phyloP scores from a whole-genome alignment of 2,797 vertebrate genomes.

The Novumbra hubbsi region DNA sequence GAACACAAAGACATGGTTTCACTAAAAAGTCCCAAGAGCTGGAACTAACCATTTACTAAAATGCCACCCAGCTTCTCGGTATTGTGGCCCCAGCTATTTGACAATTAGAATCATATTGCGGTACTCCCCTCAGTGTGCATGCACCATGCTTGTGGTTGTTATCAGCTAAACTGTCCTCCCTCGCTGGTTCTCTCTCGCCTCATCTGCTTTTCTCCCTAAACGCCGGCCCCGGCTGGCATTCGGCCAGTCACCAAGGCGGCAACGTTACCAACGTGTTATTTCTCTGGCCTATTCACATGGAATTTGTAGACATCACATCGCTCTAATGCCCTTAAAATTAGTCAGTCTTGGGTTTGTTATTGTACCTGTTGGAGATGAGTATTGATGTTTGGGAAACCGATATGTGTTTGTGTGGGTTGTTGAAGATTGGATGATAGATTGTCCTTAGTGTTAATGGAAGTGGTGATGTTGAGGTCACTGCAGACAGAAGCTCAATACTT shows the following conservation, averaged over 20 bases:
- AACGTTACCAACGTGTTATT: neutral
- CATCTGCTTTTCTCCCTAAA: neutral
- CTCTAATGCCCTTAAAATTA: neutral
- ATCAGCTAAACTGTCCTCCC: neutral
- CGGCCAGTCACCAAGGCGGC: slow-evolving; percentile 10
- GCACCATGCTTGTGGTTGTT: no score
- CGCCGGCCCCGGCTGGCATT: slow-evolving; percentile 23
- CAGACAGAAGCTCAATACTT: neutral
- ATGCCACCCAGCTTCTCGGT: no score
- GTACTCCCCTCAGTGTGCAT: no score
- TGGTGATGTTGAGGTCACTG: neutral
- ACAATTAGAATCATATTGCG: no score
- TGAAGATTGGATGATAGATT: neutral
- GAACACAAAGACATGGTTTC: no score
- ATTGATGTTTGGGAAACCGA: neutral
- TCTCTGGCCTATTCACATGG: neutral
- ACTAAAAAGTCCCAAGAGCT: no score
- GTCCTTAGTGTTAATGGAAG: neutral
- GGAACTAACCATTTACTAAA: no score
- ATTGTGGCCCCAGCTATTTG: no score
- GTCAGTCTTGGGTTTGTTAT: neutral
- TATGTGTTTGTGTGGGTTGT: neutral
- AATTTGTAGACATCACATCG: neutral
- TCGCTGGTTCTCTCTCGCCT: neutral
- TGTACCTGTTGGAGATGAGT: neutral